These are phyloP conservation scores for Leptodactylus fuscus DNA, from an alignment of 2,113 vertebrate species.

Conservation along the genomic window DNA sequence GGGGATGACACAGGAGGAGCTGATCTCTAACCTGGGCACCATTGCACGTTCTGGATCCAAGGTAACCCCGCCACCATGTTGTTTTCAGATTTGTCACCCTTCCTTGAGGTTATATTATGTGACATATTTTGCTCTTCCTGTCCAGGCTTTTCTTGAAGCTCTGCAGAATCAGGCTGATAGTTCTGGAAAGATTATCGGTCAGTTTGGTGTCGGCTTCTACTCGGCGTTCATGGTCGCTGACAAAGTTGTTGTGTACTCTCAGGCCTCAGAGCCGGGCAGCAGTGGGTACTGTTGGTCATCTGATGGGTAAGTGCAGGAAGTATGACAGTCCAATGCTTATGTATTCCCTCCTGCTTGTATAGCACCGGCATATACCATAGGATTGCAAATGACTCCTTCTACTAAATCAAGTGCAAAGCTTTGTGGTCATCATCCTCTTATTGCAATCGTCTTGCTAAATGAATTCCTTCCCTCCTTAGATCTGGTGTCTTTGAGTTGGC, in stretches of 20 bases:
- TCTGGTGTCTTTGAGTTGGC: slow-evolving; percentile 91
- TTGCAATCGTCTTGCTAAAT: too few relatives aligned
- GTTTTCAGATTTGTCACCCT: not conserved
- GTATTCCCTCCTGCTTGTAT: not conserved
- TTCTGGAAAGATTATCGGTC: slow-evolving; percentile 92
- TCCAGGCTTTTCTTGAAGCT: slow-evolving; percentile 88
- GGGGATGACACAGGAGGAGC: slow-evolving; percentile 91
- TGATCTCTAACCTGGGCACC: slow-evolving; percentile 91
- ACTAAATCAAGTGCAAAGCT: too few relatives aligned
- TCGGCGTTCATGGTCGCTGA: slow-evolving; percentile 97
- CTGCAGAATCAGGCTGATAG: slow-evolving; percentile 89
- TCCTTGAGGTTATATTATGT: not conserved
- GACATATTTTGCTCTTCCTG: not conserved
- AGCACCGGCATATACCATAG: not conserved
- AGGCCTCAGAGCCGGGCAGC: slow-evolving; percentile 72
- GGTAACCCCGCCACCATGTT: slow-evolving; percentile 70
- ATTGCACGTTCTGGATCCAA: slow-evolving; percentile 96
- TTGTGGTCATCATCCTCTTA: too few relatives aligned
- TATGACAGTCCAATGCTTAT: not conserved
- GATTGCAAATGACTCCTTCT: not conserved
- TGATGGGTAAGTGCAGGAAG: slow-evolving; percentile 82
- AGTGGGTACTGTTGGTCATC: slow-evolving; percentile 91
- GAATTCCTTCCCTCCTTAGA: slow-evolving; percentile 68
- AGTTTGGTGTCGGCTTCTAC: slow-evolving; percentile 98
- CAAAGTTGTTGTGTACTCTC: slow-evolving; percentile 89